Evolutionary conservation across 2,797 vertebrate species (phyloP).

Genomic region (Glossophaga mutica): DNA sequence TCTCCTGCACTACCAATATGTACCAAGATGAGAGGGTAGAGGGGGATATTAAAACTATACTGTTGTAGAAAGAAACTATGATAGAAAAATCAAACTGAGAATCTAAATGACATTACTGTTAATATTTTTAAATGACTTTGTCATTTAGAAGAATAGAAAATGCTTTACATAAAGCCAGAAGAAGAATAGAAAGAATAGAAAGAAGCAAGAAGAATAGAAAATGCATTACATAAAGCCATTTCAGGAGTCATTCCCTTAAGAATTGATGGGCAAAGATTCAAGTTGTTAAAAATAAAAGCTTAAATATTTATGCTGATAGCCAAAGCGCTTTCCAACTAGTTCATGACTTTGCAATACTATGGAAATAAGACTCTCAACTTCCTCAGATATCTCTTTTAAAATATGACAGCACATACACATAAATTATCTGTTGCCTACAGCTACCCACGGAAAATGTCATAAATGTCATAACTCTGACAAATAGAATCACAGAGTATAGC

Average conservation of each 20-base stretch:
- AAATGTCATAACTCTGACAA: neutral
- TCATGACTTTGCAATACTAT: neutral
- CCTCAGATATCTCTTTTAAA: neutral
- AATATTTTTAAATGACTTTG: neutral
- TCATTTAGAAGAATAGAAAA: neutral
- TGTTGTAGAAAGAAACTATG: neutral
- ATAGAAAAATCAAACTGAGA: neutral
- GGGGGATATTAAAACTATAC: neutral
- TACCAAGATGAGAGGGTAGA: neutral
- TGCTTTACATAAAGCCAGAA: neutral
- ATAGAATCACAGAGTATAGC: neutral
- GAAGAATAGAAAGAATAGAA: neutral
- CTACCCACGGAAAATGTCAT: neutral
- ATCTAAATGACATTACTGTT: neutral
- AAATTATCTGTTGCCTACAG: neutral
- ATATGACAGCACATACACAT: neutral
- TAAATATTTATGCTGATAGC: neutral
- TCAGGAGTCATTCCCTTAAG: neutral
- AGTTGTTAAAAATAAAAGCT: conserved; percentile 36
- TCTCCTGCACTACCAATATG: neutral
- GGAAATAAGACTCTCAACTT: neutral
- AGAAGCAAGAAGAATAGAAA: neutral
- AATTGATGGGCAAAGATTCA: neutral
- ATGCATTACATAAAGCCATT: neutral
- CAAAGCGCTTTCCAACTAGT: neutral